phyloP scores from a whole-genome alignment of 2,113 vertebrate genomes.

The Lasiurus cinereus region DNA sequence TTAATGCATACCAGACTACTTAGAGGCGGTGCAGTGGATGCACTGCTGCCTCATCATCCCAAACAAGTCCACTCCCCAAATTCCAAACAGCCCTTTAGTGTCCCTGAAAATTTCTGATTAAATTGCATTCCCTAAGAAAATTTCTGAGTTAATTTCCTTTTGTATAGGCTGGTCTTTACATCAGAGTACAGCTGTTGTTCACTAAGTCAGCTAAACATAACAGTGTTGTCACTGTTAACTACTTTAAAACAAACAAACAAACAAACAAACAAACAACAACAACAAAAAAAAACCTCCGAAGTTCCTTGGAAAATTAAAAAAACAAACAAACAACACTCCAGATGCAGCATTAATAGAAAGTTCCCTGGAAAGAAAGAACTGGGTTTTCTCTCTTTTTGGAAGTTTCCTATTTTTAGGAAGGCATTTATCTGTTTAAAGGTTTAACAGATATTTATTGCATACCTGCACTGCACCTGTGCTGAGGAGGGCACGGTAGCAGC shows the following conservation, averaged over 20 bases:
- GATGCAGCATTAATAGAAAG: neutral
- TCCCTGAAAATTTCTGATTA: neutral
- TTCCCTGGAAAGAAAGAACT: neutral
- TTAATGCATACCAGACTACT: constrained; percentile 34
- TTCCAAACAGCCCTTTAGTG: neutral
- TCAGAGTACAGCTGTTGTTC: neutral
- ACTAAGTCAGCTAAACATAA: neutral
- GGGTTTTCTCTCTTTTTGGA: neutral
- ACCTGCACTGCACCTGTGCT: too few relatives aligned
- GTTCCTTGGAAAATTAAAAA: neutral
- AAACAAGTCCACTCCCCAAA: neutral
- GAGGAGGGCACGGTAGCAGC: neutral
- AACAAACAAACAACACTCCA: neutral
- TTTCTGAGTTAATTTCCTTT: neutral
- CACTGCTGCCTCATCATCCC: neutral
- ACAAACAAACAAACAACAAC: neutral
- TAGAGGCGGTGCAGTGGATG: neutral
- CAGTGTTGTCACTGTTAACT: neutral
- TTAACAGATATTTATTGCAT: neutral
- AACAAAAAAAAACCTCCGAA: neutral
- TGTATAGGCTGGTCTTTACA: neutral
- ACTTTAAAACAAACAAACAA: neutral
- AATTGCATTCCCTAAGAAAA: neutral
- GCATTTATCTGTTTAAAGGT: neutral
- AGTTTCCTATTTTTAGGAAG: constrained; percentile 15